Evolutionary conservation across 23 tunicate genomes (phyloP), one percentile per base, ranked within the genome.

Genomic region (Botrylloides violaceus): DNA sequence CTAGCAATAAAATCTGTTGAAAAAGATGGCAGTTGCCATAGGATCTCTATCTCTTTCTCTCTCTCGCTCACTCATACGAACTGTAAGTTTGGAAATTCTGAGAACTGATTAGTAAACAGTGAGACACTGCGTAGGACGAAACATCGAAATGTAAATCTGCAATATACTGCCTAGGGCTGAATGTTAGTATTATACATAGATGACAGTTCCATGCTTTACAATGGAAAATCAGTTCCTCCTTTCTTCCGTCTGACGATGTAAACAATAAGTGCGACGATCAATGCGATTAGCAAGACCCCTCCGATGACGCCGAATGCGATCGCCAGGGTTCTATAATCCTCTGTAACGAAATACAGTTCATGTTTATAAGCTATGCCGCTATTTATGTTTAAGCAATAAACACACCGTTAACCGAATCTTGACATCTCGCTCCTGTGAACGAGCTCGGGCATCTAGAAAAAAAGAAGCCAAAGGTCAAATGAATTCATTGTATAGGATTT

Each of bases 271-370:
- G 71, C 66, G 21, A 36, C 74, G 24, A 80, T 71, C 35, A 80
- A 27, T 2, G 63, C 21, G 12, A 80, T 80, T n/a, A 80, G 78
- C 24, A 80, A 29, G 4, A 80, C 70, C 3, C 78, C 84, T 33
- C 71, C 78, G 4, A 72, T 60, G 7, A 80, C 84, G 37, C 84
- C 84, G 25, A 80, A 57, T 21, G 64, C 84, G 37, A 80, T 80
- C 29, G 78, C 68, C 58, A 80, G 36, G 34, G n/a, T 49, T 30
- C 84, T 68, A 77, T 50, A 72, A 38, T 48, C 25, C 2, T 57
- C 78, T 80, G 72, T 34, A 43, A 50, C 12, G 43, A 68, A 4
- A 68, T 15, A n/a, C n/a, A n/a, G n/a, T n/a, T n/a, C n/a, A 25
- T 24, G 30, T 60, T 60, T 26, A 15, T 1, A 20, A 49, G 58